phyloP scores from a whole-genome alignment of 2,113 vertebrate genomes.

The Halichoeres trimaculatus region DNA sequence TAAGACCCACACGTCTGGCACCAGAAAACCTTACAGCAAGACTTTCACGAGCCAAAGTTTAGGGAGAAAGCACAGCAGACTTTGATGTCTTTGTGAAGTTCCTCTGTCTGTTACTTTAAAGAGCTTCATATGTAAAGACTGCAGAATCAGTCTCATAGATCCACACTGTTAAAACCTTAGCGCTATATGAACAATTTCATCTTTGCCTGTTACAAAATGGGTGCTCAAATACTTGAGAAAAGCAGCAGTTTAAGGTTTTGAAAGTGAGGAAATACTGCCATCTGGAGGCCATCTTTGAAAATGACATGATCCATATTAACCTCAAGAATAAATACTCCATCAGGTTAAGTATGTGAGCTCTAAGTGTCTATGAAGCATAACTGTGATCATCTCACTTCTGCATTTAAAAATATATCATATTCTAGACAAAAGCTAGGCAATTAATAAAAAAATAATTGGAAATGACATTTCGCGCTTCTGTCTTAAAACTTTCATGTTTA shows the following conservation, averaged over 20 bases:
- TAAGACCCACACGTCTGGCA: constrained; percentile 37
- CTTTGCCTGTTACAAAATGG: constrained; percentile 68
- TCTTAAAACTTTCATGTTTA: too few relatives aligned
- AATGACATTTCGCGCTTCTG: too few relatives aligned
- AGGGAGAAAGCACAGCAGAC: constrained; percentile 17
- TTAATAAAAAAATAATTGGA: too few relatives aligned
- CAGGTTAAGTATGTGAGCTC: neutral
- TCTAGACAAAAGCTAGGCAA: too few relatives aligned
- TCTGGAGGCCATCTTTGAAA: constrained; percentile 57
- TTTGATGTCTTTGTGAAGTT: neutral
- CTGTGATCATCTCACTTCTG: neutral
- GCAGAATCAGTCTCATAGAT: constrained; percentile 2
- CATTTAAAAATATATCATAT: constrained; percentile 8
- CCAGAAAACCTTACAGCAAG: constrained; percentile 7
- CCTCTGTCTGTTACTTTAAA: neutral
- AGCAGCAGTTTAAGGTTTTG: constrained; percentile 8
- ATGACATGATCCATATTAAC: neutral
- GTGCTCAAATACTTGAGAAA: constrained; percentile 48
- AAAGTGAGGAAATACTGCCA: constrained; percentile 79
- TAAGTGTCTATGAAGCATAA: constrained; percentile 31
- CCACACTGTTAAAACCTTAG: neutral
- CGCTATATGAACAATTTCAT: constrained; percentile 32
- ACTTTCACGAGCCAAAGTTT: constrained; percentile 30
- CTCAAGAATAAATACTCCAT: neutral
- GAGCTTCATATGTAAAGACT: neutral